Base-by-base conservation (phyloP, 23 tunicate genomes). In the Trididemnum nubilum region DNA sequence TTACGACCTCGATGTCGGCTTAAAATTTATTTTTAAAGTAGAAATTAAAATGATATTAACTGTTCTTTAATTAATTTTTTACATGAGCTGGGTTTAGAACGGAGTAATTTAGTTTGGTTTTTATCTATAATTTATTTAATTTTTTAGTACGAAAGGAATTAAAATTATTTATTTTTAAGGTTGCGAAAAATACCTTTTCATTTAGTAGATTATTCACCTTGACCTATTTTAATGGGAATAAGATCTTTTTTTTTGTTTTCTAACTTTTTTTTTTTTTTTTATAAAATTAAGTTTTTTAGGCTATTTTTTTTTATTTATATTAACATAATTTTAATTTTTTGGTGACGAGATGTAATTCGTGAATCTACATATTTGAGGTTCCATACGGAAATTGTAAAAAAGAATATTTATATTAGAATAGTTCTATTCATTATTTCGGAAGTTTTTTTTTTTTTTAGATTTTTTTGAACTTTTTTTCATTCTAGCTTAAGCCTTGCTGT, bases 1-100 rank as follows among this genome's bases (percentile, higher is more conserved):
- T 74, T 74, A 74, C 80, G 80, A 74, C 80, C 80, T 74, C 80
- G 80, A 74, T 74, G 80, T 74, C 80, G 80, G 63, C 80, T 74
- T 40, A 74, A 15, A 26, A 7, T 74, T 9, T 74, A 40, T 24
- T 44, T 30, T 39, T 24, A 22, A 33, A 15, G 80, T 69, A 74
- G 80, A 22, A 39, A 12, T 44, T 44, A 24, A 39, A 26, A 23
- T 39, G 25, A 50, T 27, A 67, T 21, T 74, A 33, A 26, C 30
- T 74, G 80, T 74, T 74, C 80, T 22, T 30, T 33, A 74, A 21
- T 74, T 74, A 74, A 74, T 12, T 19, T 7, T 50, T 15, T 74
- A 74, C 80, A 29, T 74, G 80, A 74, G 80, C 34, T 74, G 80
- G 80, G 80, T 74, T 74, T 74, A 74, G 80, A 74, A 44, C 80